phyloP scores from a whole-genome alignment of 2,888 invertebrate species.

The Oscheius sp. region DNA sequence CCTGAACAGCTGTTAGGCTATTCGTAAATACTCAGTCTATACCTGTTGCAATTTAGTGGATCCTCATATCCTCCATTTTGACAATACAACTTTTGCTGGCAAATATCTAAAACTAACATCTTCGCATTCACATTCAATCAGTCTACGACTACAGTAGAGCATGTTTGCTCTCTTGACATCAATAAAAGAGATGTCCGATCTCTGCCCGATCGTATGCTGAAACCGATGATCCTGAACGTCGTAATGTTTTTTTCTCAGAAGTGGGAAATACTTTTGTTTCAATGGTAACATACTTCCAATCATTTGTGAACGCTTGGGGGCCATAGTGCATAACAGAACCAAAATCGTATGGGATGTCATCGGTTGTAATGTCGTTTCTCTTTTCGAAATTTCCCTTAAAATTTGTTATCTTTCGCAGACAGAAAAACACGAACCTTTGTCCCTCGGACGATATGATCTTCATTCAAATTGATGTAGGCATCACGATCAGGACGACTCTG shows the following conservation, averaged over 20 bases:
- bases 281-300: conserved; percentile 60
- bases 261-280: conserved; percentile 45
- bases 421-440: conserved; percentile 41
- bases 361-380: conserved; percentile 45
- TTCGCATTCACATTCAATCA: not conserved
- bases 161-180: conserved; percentile 62
- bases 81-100: conserved; percentile 45
- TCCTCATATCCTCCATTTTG: conserved; percentile 61
- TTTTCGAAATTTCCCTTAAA: conserved; percentile 60
- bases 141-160: conserved; percentile 58
- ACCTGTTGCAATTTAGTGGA: conserved; percentile 52
- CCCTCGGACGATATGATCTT: conserved; percentile 54
- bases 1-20: conserved; percentile 19
- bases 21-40: not conserved
- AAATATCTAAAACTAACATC: conserved; percentile 50
- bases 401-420: not conserved
- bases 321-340: conserved; percentile 66
- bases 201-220: conserved; percentile 64
- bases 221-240: conserved; percentile 51
- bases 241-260: not conserved
- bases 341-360: conserved; percentile 61
- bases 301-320: conserved; percentile 60
- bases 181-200: conserved; percentile 60
- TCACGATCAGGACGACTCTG: conserved; percentile 61
- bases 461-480: conserved; percentile 58